Evolutionary conservation across 2,113 vertebrate species (phyloP).

Genomic region (Hippopotamus amphibius): DNA sequence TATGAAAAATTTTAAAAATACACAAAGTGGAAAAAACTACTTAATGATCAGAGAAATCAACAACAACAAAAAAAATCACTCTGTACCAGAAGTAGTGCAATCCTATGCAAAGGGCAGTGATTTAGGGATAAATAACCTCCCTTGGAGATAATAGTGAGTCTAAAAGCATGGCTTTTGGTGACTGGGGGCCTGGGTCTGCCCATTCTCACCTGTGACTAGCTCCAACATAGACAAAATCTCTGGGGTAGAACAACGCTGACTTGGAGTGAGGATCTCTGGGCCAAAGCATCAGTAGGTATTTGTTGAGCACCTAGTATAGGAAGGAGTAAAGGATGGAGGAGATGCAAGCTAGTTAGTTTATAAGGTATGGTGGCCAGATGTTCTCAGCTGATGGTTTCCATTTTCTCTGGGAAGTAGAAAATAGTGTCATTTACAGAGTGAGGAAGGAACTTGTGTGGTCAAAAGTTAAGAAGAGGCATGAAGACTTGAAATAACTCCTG

Average conservation of each 20-base stretch:
- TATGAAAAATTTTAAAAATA: background rate
- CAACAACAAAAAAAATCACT: too few species aligned
- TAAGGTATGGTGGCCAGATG: background rate
- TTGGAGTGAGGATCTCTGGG: background rate
- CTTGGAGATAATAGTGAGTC: background rate
- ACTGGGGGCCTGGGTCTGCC: background rate
- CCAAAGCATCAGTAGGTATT: background rate
- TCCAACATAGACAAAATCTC: background rate
- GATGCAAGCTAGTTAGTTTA: background rate
- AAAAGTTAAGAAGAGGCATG: background rate
- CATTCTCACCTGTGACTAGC: background rate
- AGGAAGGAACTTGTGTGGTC: background rate
- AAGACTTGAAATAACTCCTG: background rate
- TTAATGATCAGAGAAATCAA: background rate
- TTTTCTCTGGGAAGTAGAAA: background rate
- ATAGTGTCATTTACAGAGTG: background rate
- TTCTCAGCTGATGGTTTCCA: background rate
- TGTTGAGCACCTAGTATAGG: background rate
- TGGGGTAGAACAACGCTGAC: background rate
- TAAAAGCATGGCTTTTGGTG: too few species aligned
- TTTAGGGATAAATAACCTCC: background rate
- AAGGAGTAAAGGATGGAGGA: background rate
- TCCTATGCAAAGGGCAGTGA: background rate
- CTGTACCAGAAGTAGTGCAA: too few species aligned
- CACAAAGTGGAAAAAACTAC: background rate